Evolutionary conservation across 2,113 vertebrate genomes (phyloP), one percentile per base, ranked within the genome.

Genomic region (Montifringilla adamsi): DNA sequence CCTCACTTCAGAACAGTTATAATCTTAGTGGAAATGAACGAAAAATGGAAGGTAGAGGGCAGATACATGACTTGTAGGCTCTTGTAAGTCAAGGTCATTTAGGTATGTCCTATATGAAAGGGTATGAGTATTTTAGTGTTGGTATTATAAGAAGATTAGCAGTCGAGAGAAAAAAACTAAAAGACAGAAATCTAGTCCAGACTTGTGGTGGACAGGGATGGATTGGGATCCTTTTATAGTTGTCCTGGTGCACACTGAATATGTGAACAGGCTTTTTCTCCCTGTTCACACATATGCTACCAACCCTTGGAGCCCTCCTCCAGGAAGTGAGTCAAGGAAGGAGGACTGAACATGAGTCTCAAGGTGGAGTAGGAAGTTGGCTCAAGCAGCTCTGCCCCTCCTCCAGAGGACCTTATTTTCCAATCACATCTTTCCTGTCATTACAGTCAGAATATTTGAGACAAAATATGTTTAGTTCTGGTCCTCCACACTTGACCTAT

Each of bases 271-370:
- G 16, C 41, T 55, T 76, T 60, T 62, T 55, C 8, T 5, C 13
- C 18, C 24, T 22, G 13, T 13, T 76, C 30, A 15, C 20, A 8
- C 5, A 15, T 4, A 5, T 1, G 2, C 5, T n/a, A 11, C 10
- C 9, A 82, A 6, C 13, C 15, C 46, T 41, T 53, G 70, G n/a
- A 41, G 13, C 6, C 7, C 24, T 41, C 11, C 24, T 39, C 8
- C 30, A 35, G n/a, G n/a, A 59, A 52, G 10, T 12, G n/a, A 75
- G n/a, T 10, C 0, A 0, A 47, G 21, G 16, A 39, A 5, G 2
- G 1, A 5, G 10, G 4, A 26, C 46, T 47, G 47, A 82, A 49
- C 15, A n/a, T 3, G 9, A 22, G 20, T 11, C 46, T 68, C 16
- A 21, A 18, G 16, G 16, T 20, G 7, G 33, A 75, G 23, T 6